These are phyloP conservation scores for Antennarius maculatus DNA, from an alignment of 2,797 vertebrate genomes.

Conservation along the genomic window DNA sequence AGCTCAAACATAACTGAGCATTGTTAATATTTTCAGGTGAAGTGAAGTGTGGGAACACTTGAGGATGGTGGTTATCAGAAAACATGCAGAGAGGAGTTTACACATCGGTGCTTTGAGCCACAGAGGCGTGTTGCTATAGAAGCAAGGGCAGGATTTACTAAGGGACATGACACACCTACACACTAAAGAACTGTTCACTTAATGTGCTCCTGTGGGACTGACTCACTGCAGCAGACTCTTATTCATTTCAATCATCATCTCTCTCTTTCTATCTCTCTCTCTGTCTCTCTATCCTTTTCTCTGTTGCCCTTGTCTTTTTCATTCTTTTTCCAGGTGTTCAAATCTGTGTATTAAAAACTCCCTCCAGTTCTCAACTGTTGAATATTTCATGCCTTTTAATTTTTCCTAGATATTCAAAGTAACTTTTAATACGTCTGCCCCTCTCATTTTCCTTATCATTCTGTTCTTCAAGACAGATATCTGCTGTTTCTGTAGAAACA, in stretches of 20 bases:
- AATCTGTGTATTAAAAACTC: conserved; percentile 71
- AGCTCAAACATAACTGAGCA: conserved; percentile 32
- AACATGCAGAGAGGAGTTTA: conserved; percentile 52
- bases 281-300: conserved; percentile 26
- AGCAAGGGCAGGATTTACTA: conserved; percentile 75
- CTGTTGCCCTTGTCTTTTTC: conserved; percentile 19
- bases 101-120: conserved; percentile 49
- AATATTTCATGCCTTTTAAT: conserved; percentile 76
- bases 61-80: conserved; percentile 54
- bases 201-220: conserved; percentile 69
- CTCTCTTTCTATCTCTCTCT: conserved; percentile 60
- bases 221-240: conserved; percentile 59
- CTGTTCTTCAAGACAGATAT: conserved; percentile 38
- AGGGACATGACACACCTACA: conserved; percentile 80
- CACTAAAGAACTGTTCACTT: conserved; percentile 76
- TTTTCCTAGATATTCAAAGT: conserved; percentile 48
- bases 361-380: conserved; percentile 61
- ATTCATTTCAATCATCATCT: conserved; percentile 49
- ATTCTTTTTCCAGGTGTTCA: conserved; percentile 60
- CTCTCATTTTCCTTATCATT: conserved; percentile 35
- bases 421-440: conserved; percentile 53
- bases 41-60: conserved; percentile 63
- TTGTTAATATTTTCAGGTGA: conserved; percentile 50
- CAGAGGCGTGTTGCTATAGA: conserved; percentile 76
- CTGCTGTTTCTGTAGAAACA: conserved; percentile 32